Base-by-base conservation (phyloP, 2,797 vertebrate species). In the Prunella strophiata region DNA sequence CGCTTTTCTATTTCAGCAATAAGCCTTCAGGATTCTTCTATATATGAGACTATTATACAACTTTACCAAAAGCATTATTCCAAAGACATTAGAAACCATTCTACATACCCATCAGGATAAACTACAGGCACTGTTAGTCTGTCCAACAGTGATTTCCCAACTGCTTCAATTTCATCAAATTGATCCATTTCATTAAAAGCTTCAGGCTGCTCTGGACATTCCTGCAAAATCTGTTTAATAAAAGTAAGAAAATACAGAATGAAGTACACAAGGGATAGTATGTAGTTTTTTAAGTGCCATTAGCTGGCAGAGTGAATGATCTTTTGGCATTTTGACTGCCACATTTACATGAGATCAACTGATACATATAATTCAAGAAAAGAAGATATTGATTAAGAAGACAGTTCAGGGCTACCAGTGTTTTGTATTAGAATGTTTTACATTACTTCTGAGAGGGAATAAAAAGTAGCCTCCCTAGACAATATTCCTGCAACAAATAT, bases 101-200 rank as follows among this genome's bases (percentile, higher is more conserved):
- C 17, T 83, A 89, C 98, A 91, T 98, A 99, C 99, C 99, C 99
- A 94, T 99, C 99, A 4, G 99, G 99, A 97, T 99, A 99, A 97
- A 99, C 98, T 78, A 99, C 98, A 42, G 99, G 99, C 89, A 99
- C 97, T 65, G 98, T 98, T 95, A 99, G 98, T 97, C 99, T 98
- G 97, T 99, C 99, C 98, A 99, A 97, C 94, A 99, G 98, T 25
- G 98, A 98, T 97, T 99, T 99, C 65, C 99, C 99, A 90, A 99
- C 98, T 47, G 98, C 97, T 97, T 99, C 99, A 34, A 99, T 98
- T 91, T 99, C 99, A 96, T 99, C 98, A 97, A 99, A 98, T 76
- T 97, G 98, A 42, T 99, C 99, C 29, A 97, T 89, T 81, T 98
- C 98, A 96, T 98, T 94, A 93, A 98, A 95, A 68, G 96, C 93